Percentiles rank a stretch among this genome's conserved stretches.
Conservation (phyloP, 2,888 invertebrate species). For the Sphinx pinastri region DNA sequence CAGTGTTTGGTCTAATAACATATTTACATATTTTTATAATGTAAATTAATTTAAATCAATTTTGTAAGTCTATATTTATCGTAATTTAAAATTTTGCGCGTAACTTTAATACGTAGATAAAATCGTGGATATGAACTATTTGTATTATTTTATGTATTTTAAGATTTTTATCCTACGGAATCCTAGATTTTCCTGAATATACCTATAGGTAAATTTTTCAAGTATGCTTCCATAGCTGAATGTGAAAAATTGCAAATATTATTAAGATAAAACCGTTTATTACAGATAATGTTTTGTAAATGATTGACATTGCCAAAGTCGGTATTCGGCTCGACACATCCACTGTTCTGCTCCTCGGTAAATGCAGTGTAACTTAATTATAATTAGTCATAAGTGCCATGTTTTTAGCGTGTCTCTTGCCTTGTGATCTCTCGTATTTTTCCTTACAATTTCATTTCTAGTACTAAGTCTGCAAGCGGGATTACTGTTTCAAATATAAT, state of each 20-base stretch:
- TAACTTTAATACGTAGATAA: neutral
- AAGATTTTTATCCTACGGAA: conserved; percentile 4
- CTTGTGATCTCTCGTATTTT: conserved; percentile 1
- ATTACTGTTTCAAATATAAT: neutral
- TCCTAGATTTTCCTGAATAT: neutral
- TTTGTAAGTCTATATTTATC: too few species aligned
- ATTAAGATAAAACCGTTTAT: too few species aligned
- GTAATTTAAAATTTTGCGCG: neutral
- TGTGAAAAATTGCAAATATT: too few species aligned
- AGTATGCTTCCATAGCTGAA: too few species aligned
- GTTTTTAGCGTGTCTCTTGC: neutral
- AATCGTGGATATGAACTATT: neutral
- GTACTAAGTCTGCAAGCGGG: neutral
- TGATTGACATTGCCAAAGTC: too few species aligned
- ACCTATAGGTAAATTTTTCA: too few species aligned
- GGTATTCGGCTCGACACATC: too few species aligned
- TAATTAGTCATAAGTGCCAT: neutral
- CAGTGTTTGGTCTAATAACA: too few species aligned
- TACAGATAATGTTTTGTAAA: too few species aligned
- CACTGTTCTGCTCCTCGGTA: too few species aligned
- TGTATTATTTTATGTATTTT: neutral
- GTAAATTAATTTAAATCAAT: too few species aligned
- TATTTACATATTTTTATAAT: too few species aligned
- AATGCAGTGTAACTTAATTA: conserved; percentile 7
- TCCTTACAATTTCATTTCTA: neutral